Conservation (phyloP, 1,140 invertebrate genomes). For the Batillaria attramentaria region DNA sequence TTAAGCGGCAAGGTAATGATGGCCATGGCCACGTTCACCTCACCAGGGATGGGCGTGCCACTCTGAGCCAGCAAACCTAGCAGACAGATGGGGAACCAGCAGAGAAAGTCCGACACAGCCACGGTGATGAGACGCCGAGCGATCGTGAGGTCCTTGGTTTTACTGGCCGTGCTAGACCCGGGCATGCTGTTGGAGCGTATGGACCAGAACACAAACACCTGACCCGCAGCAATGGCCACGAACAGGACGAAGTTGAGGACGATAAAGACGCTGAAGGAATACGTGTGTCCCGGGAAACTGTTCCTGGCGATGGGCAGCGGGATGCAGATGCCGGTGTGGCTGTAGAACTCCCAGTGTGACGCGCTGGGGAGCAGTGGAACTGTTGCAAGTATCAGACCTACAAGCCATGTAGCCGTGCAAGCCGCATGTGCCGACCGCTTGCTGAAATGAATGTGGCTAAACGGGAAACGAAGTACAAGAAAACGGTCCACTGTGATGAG, state of each 20-base stretch:
- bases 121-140: too few species aligned
- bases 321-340: conserved; percentile 10
- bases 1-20: too few species aligned
- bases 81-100: too few species aligned
- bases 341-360: neutral
- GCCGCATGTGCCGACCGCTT: neutral
- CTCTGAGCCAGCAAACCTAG: too few species aligned
- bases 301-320: neutral
- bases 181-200: conserved; percentile 9
- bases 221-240: conserved; percentile 40
- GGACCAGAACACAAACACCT: conserved; percentile 39
- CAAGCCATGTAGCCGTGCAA: neutral
- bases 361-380: neutral
- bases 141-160: too few species aligned
- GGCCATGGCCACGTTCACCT: too few species aligned
- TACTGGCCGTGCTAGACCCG: neutral
- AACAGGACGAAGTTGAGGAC: conserved; percentile 45
- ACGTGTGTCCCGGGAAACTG: neutral
- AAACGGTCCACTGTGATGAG: conserved; percentile 53
- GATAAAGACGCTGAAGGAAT: conserved; percentile 35
- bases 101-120: too few species aligned
- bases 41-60: too few species aligned
- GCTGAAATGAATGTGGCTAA: conserved; percentile 35
- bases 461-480: conserved; percentile 55
- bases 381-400: neutral